These are phyloP conservation scores for Australoheros scitulus DNA, from an alignment of 2,113 vertebrate species.

Conservation along the genomic window DNA sequence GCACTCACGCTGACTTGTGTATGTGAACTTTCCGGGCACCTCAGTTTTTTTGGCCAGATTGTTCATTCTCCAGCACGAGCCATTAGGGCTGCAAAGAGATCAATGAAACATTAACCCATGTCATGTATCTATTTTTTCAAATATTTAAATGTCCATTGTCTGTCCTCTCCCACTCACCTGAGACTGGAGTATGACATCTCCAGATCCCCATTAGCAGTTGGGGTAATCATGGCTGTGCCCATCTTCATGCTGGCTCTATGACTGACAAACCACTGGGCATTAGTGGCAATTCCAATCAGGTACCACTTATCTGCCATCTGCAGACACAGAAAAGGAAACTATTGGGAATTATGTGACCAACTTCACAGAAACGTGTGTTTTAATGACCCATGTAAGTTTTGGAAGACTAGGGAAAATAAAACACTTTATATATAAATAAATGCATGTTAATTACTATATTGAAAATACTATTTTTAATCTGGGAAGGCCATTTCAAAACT, in stretches of 20 bases:
- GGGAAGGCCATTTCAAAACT: not conserved
- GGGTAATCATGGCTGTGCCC: slow-evolving; percentile 77
- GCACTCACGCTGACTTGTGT: slow-evolving; percentile 74
- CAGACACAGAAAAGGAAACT: not conserved
- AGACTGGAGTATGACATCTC: slow-evolving; percentile 72
- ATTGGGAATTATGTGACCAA: not conserved
- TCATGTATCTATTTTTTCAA: too few relatives aligned
- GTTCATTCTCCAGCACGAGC: slow-evolving; percentile 77
- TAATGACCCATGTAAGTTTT: not conserved
- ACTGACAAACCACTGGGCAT: slow-evolving; percentile 81
- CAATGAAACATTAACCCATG: not conserved
- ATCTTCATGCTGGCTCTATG: slow-evolving; percentile 80
- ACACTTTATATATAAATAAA: not conserved
- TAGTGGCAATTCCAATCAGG: slow-evolving; percentile 83
- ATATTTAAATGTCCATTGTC: not conserved
- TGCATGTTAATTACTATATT: not conserved
- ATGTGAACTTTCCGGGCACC: slow-evolving; percentile 79
- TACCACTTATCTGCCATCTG: slow-evolving; percentile 88
- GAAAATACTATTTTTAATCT: not conserved
- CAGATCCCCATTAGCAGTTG: slow-evolving; percentile 79
- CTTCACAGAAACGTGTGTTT: not conserved
- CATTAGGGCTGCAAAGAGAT: slow-evolving; percentile 73
- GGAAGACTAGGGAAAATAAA: not conserved
- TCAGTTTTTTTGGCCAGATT: slow-evolving; percentile 77
- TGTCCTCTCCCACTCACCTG: slow-evolving; percentile 52